A percentile compares a stretch with the other conserved stretches of the same genome.
These are phyloP conservation scores for Eunapius fragilis DNA, from an alignment of 37 sponge, comb jelly and placozoan genomes.

Conservation along the genomic window DNA sequence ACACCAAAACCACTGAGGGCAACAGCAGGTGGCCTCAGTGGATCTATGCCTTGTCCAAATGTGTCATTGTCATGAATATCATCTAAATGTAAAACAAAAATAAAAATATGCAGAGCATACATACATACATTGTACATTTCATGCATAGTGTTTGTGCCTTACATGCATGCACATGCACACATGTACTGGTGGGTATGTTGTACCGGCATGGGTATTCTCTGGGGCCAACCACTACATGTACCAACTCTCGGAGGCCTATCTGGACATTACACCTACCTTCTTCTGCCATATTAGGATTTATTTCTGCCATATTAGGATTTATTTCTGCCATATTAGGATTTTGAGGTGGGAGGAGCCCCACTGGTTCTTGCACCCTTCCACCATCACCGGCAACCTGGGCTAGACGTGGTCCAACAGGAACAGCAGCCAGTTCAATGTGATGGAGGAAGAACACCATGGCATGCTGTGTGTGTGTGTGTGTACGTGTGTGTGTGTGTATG, in stretches of 20 bases:
- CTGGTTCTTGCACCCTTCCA: background rate
- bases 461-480: conserved; percentile 30
- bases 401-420: background rate
- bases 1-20: background rate
- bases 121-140: background rate
- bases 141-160: background rate
- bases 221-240: too few species aligned
- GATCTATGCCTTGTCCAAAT: background rate
- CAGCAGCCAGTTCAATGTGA: conserved; percentile 51
- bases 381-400: background rate
- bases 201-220: too few species aligned
- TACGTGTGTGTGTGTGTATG: conserved; percentile 11
- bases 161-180: background rate
- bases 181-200: background rate
- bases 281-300: too few species aligned
- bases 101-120: too few species aligned
- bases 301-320: too few species aligned
- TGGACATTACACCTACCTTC: too few species aligned
- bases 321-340: background rate
- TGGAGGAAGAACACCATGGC: conserved; percentile 61
- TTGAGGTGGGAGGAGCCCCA: background rate
- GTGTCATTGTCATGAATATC: background rate
- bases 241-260: too few species aligned
- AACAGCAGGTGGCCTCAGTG: background rate
- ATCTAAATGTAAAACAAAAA: background rate